Conservation (phyloP, 1,140 invertebrate genomes). For the Goniozus legneri region DNA sequence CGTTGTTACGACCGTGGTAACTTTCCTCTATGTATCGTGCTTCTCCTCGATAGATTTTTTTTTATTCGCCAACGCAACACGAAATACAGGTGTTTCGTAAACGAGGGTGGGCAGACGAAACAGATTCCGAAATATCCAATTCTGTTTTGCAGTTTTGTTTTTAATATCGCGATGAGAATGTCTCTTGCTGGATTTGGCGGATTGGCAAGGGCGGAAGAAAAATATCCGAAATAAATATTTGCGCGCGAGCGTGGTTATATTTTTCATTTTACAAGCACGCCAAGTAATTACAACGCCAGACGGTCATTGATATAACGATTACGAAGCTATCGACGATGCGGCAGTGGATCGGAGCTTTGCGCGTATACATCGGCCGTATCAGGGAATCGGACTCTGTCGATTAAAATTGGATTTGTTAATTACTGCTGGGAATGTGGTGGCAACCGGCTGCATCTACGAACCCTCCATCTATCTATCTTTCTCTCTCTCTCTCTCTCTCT, state of each 20-base stretch:
- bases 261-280: slow-evolving; percentile 12
- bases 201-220: too few species aligned
- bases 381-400: slow-evolving; percentile 36
- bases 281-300: slow-evolving; percentile 31
- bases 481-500: too few species aligned
- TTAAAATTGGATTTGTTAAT: slow-evolving; percentile 50
- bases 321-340: too few species aligned
- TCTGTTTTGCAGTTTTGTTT: too few species aligned
- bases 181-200: too few species aligned
- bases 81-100: slow-evolving; percentile 1
- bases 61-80: too few species aligned
- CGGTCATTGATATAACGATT: slow-evolving; percentile 16
- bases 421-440: slow-evolving; percentile 27
- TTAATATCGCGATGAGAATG: too few species aligned
- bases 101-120: not conserved
- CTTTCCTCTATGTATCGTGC: slow-evolving; percentile 6
- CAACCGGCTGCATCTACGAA: slow-evolving; percentile 10
- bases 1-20: too few species aligned
- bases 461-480: too few species aligned
- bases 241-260: too few species aligned
- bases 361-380: slow-evolving; percentile 4
- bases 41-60: not conserved
- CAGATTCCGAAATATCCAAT: slow-evolving; percentile 10
- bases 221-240: too few species aligned
- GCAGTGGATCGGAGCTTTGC: too few species aligned